These are phyloP conservation scores for Chlamydotis undulata DNA, from an alignment of 2,113 vertebrate species.

Conservation along the genomic window DNA sequence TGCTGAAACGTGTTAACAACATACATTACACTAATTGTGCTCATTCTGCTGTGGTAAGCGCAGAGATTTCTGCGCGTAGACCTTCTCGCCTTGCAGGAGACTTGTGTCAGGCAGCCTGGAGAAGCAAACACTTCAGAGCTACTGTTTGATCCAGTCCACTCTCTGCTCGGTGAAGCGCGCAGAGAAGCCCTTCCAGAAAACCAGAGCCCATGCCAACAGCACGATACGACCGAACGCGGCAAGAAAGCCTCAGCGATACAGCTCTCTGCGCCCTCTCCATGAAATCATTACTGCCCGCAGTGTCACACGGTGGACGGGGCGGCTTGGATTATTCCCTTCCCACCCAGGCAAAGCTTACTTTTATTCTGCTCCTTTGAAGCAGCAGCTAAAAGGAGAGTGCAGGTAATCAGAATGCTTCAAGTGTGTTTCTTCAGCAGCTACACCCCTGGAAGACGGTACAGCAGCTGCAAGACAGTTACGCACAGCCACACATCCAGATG, in stretches of 20 bases:
- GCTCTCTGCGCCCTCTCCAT: not conserved
- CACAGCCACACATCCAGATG: not conserved
- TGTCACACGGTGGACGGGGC: accelerated
- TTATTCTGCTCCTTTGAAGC: not conserved
- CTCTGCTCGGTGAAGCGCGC: not conserved
- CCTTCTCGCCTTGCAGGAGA: not conserved
- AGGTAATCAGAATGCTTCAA: not conserved
- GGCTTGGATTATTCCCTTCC: not conserved
- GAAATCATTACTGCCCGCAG: not conserved
- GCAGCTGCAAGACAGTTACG: not conserved
- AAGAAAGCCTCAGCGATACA: accelerated
- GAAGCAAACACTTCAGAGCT: not conserved
- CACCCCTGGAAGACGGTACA: not conserved
- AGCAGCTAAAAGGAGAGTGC: not conserved
- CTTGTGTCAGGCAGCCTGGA: not conserved
- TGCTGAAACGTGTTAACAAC: not conserved
- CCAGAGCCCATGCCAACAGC: not conserved
- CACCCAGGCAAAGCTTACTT: not conserved
- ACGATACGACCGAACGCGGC: accelerated
- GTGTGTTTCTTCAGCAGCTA: not conserved
- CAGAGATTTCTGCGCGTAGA: not conserved
- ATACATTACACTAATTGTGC: not conserved
- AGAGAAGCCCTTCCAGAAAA: not conserved
- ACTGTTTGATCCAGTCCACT: not conserved
- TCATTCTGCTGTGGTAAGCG: not conserved